Evolutionary conservation across 2,797 vertebrate species (phyloP).

Genomic region (Harpagifer antarcticus): DNA sequence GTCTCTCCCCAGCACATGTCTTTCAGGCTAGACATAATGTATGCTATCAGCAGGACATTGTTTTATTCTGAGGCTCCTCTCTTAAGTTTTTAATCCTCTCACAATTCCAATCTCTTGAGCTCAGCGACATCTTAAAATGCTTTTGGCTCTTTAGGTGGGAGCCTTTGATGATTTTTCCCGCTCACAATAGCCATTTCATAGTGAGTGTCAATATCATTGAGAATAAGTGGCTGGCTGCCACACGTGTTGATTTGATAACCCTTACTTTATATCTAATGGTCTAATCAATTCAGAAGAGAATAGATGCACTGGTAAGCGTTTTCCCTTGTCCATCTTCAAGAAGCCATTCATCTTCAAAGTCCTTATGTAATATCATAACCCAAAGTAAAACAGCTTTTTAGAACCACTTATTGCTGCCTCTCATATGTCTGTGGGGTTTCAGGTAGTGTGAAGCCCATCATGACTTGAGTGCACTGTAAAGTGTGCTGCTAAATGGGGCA

Average conservation of each 20-base stretch:
- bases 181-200: neutral
- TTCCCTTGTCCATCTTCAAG: constrained; percentile 20
- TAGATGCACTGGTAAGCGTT: neutral
- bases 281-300: constrained; percentile 32
- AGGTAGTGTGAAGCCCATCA: constrained; percentile 30
- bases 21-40: constrained; percentile 24
- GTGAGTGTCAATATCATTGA: constrained; percentile 18
- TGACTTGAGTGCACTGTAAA: constrained; percentile 59
- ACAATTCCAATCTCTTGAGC: constrained; percentile 25
- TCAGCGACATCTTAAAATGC: constrained; percentile 37
- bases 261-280: constrained; percentile 28
- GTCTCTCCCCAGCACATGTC: constrained; percentile 14
- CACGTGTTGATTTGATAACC: constrained; percentile 18
- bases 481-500: constrained; percentile 48
- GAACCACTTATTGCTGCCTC: constrained; percentile 29
- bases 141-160: constrained; percentile 23
- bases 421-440: constrained; percentile 26
- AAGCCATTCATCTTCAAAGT: constrained; percentile 39
- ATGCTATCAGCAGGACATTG: constrained; percentile 33
- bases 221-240: constrained; percentile 18
- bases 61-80: constrained; percentile 38
- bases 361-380: constrained; percentile 31
- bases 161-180: constrained; percentile 21
- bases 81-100: constrained; percentile 42
- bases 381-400: constrained; percentile 54